These are phyloP conservation scores for Esperia sulphurella DNA, from an alignment of 2,888 invertebrate genomes.

Conservation along the genomic window DNA sequence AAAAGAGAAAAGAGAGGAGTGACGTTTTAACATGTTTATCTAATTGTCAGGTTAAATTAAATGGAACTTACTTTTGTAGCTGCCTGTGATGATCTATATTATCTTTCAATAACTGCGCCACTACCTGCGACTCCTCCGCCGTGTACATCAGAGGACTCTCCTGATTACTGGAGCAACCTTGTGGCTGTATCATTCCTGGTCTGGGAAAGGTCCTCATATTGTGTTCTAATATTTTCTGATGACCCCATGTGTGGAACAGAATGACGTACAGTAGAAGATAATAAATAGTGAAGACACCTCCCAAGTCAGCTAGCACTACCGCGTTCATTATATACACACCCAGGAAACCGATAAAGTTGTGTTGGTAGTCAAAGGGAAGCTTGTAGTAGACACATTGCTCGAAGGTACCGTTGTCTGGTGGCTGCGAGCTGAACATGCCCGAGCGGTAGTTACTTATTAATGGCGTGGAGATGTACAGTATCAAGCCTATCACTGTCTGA, in stretches of 20 bases:
- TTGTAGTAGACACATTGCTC: slow-evolving; percentile 18
- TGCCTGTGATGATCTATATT: too few species aligned
- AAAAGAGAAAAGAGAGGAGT: too few species aligned
- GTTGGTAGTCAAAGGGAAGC: too few species aligned
- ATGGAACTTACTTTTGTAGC: background rate
- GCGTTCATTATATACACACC: slow-evolving; percentile 14
- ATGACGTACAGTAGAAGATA: slow-evolving; percentile 26
- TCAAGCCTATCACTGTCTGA: slow-evolving; percentile 12
- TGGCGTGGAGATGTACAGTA: slow-evolving; percentile 20
- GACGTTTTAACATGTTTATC: too few species aligned
- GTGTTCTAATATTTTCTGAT: slow-evolving; percentile 24
- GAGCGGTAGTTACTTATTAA: slow-evolving; percentile 19
- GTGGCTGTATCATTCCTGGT: slow-evolving; percentile 7
- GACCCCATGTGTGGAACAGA: slow-evolving; percentile 28
- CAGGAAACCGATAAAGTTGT: slow-evolving; percentile 10
- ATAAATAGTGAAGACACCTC: slow-evolving; percentile 18
- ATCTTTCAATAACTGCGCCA: too few species aligned
- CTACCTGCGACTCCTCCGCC: too few species aligned
- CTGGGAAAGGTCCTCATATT: slow-evolving; percentile 18
- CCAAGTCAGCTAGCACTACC: slow-evolving; percentile 10
- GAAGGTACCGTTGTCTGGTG: slow-evolving; percentile 13
- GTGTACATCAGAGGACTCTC: too few species aligned
- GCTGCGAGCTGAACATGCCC: slow-evolving; percentile 14
- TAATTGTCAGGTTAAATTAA: too few species aligned
- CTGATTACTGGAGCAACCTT: background rate